Evolutionary conservation across 2,888 invertebrate genomes (phyloP).

Genomic region (Torymus texanus): DNA sequence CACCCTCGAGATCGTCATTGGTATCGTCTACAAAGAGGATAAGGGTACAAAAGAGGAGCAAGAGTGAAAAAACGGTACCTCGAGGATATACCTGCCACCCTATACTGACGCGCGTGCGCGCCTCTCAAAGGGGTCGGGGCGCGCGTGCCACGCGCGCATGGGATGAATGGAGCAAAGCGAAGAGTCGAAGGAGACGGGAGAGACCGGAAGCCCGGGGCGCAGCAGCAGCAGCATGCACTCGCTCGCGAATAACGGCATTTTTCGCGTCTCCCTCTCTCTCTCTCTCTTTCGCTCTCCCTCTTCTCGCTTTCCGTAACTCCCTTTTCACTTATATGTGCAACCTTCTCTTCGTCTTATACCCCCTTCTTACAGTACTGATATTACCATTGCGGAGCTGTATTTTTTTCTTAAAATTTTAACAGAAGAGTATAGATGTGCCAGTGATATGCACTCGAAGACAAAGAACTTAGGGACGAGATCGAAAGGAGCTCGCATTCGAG

Average conservation of each 20-base stretch:
- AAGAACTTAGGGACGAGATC: conserved; percentile 11
- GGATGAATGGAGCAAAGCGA: conserved; percentile 39
- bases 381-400: too few species aligned
- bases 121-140: conserved; percentile 19
- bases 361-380: too few species aligned
- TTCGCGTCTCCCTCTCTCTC: conserved; percentile 46
- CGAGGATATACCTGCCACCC: too few species aligned
- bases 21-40: too few species aligned
- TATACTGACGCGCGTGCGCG: too few species aligned
- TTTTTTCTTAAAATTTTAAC: too few species aligned
- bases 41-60: too few species aligned
- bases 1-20: too few species aligned
- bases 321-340: conserved; percentile 40
- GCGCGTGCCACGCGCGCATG: conserved; percentile 24
- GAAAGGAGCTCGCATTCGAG: conserved; percentile 21
- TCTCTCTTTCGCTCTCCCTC: conserved; percentile 41
- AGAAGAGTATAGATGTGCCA: background rate
- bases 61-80: conserved; percentile 24
- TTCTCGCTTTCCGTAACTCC: conserved; percentile 57
- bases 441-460: background rate
- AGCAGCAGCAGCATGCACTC: conserved; percentile 16
- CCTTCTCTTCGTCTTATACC: background rate
- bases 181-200: conserved; percentile 2
- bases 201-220: conserved; percentile 36
- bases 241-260: conserved; percentile 52